phyloP scores from a whole-genome alignment of 2,113 vertebrate species.

The Gymnogyps californianus region DNA sequence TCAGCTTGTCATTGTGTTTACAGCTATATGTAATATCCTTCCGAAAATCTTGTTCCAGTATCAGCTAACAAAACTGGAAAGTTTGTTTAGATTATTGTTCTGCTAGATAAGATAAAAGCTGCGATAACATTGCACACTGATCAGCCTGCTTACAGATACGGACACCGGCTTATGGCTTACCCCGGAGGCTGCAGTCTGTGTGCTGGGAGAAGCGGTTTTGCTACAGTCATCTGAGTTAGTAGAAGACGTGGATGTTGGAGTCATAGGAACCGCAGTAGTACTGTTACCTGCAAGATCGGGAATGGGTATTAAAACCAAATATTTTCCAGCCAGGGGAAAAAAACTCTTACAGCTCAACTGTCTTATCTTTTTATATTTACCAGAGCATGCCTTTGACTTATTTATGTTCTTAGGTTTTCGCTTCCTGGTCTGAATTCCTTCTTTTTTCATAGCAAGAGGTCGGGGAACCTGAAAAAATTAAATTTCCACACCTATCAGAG shows the following conservation, averaged over 20 bases:
- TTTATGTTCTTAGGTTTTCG: conserved; percentile 98
- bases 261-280: conserved; percentile 90
- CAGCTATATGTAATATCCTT: conserved; percentile 68
- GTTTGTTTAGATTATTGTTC: conserved; percentile 78
- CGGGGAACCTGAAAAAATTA: conserved; percentile 86
- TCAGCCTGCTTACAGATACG: neutral
- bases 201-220: conserved; percentile 88
- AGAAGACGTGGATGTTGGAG: conserved; percentile 96
- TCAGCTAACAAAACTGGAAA: conserved; percentile 72
- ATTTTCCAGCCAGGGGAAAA: neutral
- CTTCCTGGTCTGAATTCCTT: conserved; percentile 98
- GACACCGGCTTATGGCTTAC: conserved; percentile 71
- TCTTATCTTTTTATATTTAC: conserved; percentile 73
- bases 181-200: conserved; percentile 84
- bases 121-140: conserved; percentile 63
- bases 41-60: conserved; percentile 69
- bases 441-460: conserved; percentile 99
- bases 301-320: conserved; percentile 6
- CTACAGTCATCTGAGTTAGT: conserved; percentile 94
- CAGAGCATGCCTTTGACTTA: conserved; percentile 92
- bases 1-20: conserved; percentile 67
- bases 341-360: neutral
- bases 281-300: conserved; percentile 80
- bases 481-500: neutral
- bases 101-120: conserved; percentile 78